Evolutionary conservation across 2,888 invertebrate genomes (phyloP), one percentile per base, ranked within the genome.

Genomic region (Druceiella hillmani): DNA sequence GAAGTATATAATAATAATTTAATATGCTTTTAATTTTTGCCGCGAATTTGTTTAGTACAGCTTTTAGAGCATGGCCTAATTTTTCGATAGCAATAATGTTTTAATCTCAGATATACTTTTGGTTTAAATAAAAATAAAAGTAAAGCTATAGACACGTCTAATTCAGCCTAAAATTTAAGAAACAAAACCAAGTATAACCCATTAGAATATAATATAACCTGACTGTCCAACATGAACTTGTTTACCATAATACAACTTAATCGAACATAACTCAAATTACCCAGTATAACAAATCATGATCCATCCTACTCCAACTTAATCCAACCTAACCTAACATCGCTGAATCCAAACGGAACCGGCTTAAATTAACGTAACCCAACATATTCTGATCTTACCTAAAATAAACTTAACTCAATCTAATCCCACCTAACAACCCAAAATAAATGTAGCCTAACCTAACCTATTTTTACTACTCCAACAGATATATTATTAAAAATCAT

Each of bases 391-490:
- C 29, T 34, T 29, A 39, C 29, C 29, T 34, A 34, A 39, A 10
- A 10, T 26, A 16, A 42, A 43, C 43, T 45, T 43, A 41, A 43
- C 41, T 32, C 36, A 36, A 36, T 32, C 40, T 32, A 36, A 40
- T 26, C 36, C 16, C 14, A 30, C 31, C 31, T 30, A 30, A 30
- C 31, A 6, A 20, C 6, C 22, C 22, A 7, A 20, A 20, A 6
- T 16, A 15, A 30, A 30, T 16, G 15, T 30, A 30, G 16, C 31
- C 31, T 30, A 30, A 30, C 31, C 31, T 30, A 30, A 30, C 31
- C 31, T 30, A 30, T 15, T 16, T 16, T 30, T 15, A 30, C 31
- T n/a, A n/a, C n/a, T n/a, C n/a, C n/a, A n/a, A n/a, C n/a, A n/a
- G n/a, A n/a, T n/a, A n/a, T n/a, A n/a, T n/a, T n/a, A n/a, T n/a